Evolutionary conservation across 1,140 invertebrate genomes (phyloP).

Genomic region (Camponotus floridanus): DNA sequence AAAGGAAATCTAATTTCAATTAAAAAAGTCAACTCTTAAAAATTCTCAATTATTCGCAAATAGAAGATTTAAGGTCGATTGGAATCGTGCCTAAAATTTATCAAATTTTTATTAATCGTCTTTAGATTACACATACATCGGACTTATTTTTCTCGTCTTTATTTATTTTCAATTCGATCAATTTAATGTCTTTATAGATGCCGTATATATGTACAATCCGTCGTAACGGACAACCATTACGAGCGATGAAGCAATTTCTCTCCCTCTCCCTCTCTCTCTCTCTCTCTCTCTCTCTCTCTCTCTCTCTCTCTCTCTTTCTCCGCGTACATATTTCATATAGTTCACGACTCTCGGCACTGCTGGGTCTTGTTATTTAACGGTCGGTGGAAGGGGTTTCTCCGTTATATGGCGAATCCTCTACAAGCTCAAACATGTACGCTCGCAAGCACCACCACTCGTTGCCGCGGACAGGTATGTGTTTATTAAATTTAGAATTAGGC

Average conservation of each 20-base stretch:
- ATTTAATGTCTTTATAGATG: slow-evolving; percentile 16
- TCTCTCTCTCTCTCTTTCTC: too few relatives aligned
- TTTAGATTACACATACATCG: too few relatives aligned
- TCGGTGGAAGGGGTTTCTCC: slow-evolving; percentile 22
- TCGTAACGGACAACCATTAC: slow-evolving; percentile 32
- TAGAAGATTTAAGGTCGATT: too few relatives aligned
- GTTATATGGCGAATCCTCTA: slow-evolving; percentile 58
- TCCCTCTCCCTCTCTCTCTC: too few relatives aligned
- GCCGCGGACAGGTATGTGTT: slow-evolving; percentile 70
- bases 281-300: too few relatives aligned
- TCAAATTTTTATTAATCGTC: background rate
- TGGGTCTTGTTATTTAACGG: slow-evolving; percentile 49
- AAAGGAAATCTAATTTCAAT: too few relatives aligned
- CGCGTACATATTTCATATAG: slow-evolving; percentile 49
- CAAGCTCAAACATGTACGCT: slow-evolving; percentile 64
- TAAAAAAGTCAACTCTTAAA: too few relatives aligned
- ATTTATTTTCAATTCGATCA: background rate
- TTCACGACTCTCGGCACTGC: slow-evolving; percentile 21
- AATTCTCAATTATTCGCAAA: too few relatives aligned
- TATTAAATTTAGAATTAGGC: slow-evolving; percentile 76
- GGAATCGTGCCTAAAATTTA: background rate
- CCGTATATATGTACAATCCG: background rate
- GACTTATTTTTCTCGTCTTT: background rate
- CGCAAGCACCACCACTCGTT: slow-evolving; percentile 22
- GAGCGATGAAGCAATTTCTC: background rate